phyloP scores from a whole-genome alignment of 2,888 invertebrate genomes.

The Dryomyza anilis region DNA sequence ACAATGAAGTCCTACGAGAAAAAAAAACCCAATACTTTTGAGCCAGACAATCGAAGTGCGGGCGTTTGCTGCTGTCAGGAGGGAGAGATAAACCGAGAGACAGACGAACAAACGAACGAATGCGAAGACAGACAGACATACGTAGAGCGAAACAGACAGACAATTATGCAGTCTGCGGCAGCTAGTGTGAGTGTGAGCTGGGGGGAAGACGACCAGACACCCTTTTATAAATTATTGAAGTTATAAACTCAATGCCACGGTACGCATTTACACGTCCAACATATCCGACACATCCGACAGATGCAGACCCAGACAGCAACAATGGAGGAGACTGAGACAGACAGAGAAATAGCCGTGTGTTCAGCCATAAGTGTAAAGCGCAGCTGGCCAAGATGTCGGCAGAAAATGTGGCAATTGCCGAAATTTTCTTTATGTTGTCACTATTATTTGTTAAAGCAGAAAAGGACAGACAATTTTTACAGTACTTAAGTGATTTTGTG shows the following conservation, averaged over 20 bases:
- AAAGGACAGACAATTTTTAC: no score
- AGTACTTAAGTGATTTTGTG: no score
- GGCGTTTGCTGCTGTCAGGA: no score
- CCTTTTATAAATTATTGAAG: conserved; percentile 8
- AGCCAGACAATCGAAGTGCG: conserved; percentile 6
- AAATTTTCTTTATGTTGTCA: no score
- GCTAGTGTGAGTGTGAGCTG: neutral
- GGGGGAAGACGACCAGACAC: neutral
- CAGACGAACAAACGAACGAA: neutral
- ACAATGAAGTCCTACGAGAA: neutral
- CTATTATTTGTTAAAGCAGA: no score
- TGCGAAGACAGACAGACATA: neutral
- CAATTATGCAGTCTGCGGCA: neutral
- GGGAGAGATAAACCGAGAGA: neutral
- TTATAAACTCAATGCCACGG: neutral
- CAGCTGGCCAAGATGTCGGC: no score
- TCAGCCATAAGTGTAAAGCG: no score
- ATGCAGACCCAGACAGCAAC: neutral
- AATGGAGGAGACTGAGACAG: no score
- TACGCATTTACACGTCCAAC: conserved; percentile 11
- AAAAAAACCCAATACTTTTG: conserved; percentile 1
- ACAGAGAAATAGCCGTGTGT: no score
- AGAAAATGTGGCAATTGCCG: no score
- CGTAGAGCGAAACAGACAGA: neutral
- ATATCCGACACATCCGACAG: neutral